These are phyloP conservation scores for Ganaspis brasiliensis DNA, from an alignment of 2,888 invertebrate genomes.

Conservation along the genomic window DNA sequence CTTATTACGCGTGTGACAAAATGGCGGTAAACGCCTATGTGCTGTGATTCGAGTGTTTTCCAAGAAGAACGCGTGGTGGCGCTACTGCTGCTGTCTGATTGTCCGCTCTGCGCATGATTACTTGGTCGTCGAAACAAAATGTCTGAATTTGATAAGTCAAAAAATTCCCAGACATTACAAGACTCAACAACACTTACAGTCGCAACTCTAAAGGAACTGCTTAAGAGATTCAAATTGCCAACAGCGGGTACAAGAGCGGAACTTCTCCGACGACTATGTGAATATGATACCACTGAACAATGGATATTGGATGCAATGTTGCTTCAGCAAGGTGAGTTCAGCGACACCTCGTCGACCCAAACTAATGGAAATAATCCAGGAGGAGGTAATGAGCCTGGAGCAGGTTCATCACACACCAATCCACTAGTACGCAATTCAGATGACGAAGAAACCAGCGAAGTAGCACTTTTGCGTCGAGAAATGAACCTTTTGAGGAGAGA, in stretches of 20 bases:
- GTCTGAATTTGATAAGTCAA: no score
- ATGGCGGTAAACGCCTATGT: no score
- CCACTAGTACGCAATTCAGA: no score
- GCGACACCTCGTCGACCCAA: background rate
- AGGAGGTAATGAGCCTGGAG: background rate
- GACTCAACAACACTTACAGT: background rate
- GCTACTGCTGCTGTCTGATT: no score
- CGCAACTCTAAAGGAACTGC: background rate
- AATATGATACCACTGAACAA: background rate
- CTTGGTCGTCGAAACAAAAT: no score
- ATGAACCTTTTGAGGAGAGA: background rate
- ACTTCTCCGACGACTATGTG: slow-evolving; percentile 3
- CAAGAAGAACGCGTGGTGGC: no score
- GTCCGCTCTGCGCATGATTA: no score
- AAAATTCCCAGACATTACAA: no score
- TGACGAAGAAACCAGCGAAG: background rate
- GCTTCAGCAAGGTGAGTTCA: background rate
- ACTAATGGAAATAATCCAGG: no score
- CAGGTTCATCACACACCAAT: no score
- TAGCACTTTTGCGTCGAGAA: background rate
- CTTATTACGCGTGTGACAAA: no score
- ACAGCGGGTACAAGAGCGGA: background rate
- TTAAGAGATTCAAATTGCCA: background rate
- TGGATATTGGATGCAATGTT: background rate
- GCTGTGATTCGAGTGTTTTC: no score